These are phyloP conservation scores for Ligdia adustata DNA, from an alignment of 2,888 invertebrate species.

Conservation along the genomic window DNA sequence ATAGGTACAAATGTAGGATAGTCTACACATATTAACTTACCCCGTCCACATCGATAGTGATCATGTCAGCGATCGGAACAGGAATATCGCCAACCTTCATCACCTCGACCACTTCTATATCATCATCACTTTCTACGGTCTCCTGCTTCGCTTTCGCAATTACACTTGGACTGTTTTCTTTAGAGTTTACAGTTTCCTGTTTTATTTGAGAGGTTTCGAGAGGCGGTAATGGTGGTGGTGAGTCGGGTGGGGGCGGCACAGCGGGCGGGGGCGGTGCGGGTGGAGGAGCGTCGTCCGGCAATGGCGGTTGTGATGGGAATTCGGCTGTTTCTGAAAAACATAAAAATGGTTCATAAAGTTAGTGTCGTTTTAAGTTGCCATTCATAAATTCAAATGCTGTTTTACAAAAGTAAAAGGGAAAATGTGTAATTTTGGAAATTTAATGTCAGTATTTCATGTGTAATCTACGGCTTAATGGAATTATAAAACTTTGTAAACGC, in stretches of 20 bases:
- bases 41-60: constrained; percentile 59
- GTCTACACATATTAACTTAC: constrained; percentile 53
- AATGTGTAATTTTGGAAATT: too few relatives aligned
- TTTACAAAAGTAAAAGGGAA: too few relatives aligned
- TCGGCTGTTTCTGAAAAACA: constrained; percentile 59
- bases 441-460: too few relatives aligned
- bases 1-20: too few relatives aligned
- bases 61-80: constrained; percentile 51
- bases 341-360: too few relatives aligned
- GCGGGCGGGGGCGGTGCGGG: constrained; percentile 54
- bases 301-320: constrained; percentile 72
- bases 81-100: constrained; percentile 62
- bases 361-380: too few relatives aligned
- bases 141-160: neutral
- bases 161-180: neutral
- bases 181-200: neutral
- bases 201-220: neutral
- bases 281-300: constrained; percentile 73
- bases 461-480: too few relatives aligned
- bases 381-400: too few relatives aligned
- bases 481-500: too few relatives aligned
- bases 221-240: constrained; percentile 29
- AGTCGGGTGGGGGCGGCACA: constrained; percentile 7
- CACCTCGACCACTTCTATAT: constrained; percentile 54
- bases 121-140: constrained; percentile 38